These are phyloP conservation scores for Eupeodes luniger DNA, from an alignment of 2,888 invertebrate species.

Conservation along the genomic window DNA sequence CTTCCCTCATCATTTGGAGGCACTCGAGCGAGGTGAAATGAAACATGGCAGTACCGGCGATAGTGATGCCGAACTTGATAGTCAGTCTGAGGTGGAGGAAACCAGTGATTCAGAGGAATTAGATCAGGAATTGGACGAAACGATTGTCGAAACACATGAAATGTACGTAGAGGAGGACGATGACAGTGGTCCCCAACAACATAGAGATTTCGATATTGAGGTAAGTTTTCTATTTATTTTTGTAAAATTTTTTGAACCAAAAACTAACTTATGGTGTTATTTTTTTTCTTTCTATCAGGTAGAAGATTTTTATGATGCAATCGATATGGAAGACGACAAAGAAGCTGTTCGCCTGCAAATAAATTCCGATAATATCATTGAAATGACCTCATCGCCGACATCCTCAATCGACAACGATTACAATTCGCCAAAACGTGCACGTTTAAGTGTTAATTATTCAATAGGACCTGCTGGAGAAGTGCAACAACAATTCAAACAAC, in stretches of 20 bases:
- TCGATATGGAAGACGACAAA: conserved; percentile 88
- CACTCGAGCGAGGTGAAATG: conserved; percentile 94
- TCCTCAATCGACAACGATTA: conserved; percentile 85
- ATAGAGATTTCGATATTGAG: conserved; percentile 87
- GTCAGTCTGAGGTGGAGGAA: conserved; percentile 84
- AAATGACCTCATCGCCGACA: conserved; percentile 70
- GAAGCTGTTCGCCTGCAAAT: conserved; percentile 80
- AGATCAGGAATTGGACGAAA: conserved; percentile 86
- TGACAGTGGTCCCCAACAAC: conserved; percentile 83
- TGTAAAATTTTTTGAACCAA: too few species aligned
- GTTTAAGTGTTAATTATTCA: conserved; percentile 84
- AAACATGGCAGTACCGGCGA: conserved; percentile 89
- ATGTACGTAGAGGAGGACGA: conserved; percentile 83
- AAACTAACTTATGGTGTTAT: not conserved
- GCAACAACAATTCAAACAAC: conserved; percentile 80
- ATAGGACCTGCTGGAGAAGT: conserved; percentile 84
- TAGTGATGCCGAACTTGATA: conserved; percentile 86
- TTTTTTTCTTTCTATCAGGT: conserved; percentile 84
- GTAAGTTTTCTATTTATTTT: conserved; percentile 79
- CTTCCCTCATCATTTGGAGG: conserved; percentile 93
- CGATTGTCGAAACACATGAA: conserved; percentile 84
- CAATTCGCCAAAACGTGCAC: conserved; percentile 82
- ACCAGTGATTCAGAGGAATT: conserved; percentile 85
- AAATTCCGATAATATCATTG: conserved; percentile 83
- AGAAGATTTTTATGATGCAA: conserved; percentile 89